Evolutionary conservation across 92 coral and sea anemone species (phyloP).

Genomic region (Parazoanthus swiftii): DNA sequence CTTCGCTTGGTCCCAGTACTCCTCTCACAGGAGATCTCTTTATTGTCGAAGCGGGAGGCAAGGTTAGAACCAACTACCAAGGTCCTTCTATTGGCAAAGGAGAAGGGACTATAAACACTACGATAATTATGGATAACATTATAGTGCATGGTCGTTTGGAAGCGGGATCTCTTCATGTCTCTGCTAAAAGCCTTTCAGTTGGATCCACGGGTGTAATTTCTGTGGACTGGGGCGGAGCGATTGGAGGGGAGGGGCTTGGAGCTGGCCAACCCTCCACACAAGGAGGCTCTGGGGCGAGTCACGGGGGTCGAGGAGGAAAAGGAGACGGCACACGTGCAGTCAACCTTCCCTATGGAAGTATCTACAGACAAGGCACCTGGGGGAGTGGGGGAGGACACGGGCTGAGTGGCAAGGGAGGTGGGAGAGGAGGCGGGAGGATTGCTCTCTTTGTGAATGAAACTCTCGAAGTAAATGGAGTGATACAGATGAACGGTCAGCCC

Average conservation of each 20-base stretch:
- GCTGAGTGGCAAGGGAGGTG: slow-evolving; percentile 53
- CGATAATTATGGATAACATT: slow-evolving; percentile 42
- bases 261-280: slow-evolving; percentile 55
- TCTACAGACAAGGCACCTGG: slow-evolving; percentile 66
- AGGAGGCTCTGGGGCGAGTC: slow-evolving; percentile 76
- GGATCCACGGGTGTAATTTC: slow-evolving; percentile 55
- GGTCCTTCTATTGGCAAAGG: slow-evolving; percentile 43
- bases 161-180: slow-evolving; percentile 61
- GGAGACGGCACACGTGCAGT: slow-evolving; percentile 60
- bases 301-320: slow-evolving; percentile 76
- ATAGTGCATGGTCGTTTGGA: slow-evolving; percentile 57
- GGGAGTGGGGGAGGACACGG: slow-evolving; percentile 85
- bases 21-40: slow-evolving; percentile 62
- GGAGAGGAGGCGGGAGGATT: slow-evolving; percentile 75
- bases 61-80: slow-evolving; percentile 57
- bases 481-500: slow-evolving; percentile 63
- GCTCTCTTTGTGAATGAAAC: slow-evolving; percentile 47
- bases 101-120: slow-evolving; percentile 54
- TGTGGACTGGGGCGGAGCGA: slow-evolving; percentile 70
- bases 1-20: slow-evolving; percentile 53
- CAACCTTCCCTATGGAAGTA: slow-evolving; percentile 64
- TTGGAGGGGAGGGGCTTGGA: slow-evolving; percentile 63
- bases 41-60: slow-evolving; percentile 53
- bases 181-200: slow-evolving; percentile 43
- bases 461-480: slow-evolving; percentile 55